Evolutionary conservation across 2,113 vertebrate genomes (phyloP).

Genomic region (Garra rufa): DNA sequence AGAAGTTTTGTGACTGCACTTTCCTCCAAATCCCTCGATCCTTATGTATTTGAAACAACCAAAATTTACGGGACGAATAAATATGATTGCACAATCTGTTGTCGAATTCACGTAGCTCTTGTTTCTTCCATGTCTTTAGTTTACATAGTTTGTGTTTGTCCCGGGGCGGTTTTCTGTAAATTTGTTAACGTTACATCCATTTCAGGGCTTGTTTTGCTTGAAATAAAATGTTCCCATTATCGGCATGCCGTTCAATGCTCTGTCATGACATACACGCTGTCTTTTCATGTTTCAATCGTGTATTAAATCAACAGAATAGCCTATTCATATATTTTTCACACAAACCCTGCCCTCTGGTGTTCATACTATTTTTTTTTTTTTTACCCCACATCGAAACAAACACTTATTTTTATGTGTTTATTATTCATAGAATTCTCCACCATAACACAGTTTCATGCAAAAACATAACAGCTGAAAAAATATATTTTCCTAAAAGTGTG

Average conservation of each 20-base stretch:
- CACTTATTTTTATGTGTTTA: constrained; percentile 1
- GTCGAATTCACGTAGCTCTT: constrained; percentile 54
- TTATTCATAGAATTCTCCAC: constrained; percentile 30
- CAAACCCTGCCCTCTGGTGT: constrained; percentile 47
- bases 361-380: not conserved
- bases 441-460: not conserved
- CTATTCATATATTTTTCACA: not conserved
- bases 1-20: constrained; percentile 85
- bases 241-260: constrained; percentile 1
- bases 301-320: not conserved
- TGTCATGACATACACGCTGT: constrained; percentile 8
- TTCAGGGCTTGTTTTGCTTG: constrained; percentile 13
- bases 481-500: not conserved
- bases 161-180: not conserved
- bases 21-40: constrained; percentile 77
- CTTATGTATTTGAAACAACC: constrained; percentile 84
- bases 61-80: constrained; percentile 88
- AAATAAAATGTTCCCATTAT: constrained; percentile 31
- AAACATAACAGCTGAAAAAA: constrained; percentile 36
- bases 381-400: not conserved
- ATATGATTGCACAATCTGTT: constrained; percentile 84
- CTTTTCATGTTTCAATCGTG: not conserved
- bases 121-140: not conserved
- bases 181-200: constrained; percentile 13
- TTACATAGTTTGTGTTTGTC: constrained; percentile 18